Conservation (phyloP, 2,888 invertebrate genomes). For the Meganola albula region DNA sequence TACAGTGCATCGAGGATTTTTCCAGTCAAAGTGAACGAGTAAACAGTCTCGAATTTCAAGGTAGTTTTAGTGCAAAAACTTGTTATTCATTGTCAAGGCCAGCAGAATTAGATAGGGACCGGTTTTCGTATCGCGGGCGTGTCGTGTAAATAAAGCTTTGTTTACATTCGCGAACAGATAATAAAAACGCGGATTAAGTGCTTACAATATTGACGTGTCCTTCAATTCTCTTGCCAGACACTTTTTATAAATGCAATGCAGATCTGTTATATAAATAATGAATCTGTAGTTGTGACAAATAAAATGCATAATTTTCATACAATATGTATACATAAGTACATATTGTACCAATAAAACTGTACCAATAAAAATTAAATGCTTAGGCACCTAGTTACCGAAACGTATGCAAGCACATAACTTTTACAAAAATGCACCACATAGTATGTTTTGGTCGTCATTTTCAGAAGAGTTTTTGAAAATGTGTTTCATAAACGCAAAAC, state of each 20-base stretch:
- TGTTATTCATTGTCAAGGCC: slow-evolving; percentile 76
- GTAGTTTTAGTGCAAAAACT: slow-evolving; percentile 55
- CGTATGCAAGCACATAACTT: too few species aligned
- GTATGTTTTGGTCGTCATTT: too few species aligned
- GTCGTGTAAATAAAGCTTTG: slow-evolving; percentile 64
- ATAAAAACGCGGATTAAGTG: slow-evolving; percentile 44
- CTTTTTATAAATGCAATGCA: too few species aligned
- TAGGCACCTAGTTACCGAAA: too few species aligned
- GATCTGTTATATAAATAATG: too few species aligned
- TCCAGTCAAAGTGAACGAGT: slow-evolving; percentile 40
- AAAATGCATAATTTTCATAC: not conserved
- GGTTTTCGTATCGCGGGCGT: slow-evolving; percentile 51
- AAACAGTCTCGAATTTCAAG: slow-evolving; percentile 51
- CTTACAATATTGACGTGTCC: slow-evolving; percentile 31
- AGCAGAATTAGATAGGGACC: slow-evolving; percentile 69
- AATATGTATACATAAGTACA: too few species aligned
- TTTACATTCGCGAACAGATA: slow-evolving; percentile 60
- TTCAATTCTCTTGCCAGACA: slow-evolving; percentile 18
- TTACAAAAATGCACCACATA: too few species aligned
- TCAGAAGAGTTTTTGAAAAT: too few species aligned
- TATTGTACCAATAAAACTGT: too few species aligned
- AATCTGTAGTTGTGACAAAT: too few species aligned
- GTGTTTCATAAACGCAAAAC: too few species aligned
- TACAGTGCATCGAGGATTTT: slow-evolving; percentile 30
- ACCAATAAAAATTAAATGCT: too few species aligned